Conservation (phyloP, 2,113 vertebrate genomes). For the Chlorodrepanis virens region DNA sequence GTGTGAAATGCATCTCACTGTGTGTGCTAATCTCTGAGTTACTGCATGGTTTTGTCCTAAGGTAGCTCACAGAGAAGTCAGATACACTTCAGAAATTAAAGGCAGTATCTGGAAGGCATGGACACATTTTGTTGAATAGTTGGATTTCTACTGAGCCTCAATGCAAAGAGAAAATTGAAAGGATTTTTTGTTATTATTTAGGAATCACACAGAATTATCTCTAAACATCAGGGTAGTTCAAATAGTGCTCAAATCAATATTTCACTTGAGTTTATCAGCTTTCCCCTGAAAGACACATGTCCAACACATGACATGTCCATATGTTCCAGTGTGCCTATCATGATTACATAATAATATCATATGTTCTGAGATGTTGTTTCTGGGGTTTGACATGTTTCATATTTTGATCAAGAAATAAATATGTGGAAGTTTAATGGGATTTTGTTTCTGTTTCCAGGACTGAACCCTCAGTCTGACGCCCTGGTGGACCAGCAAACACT, state of each 20-base stretch:
- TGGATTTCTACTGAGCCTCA: background rate
- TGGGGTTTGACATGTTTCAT: background rate
- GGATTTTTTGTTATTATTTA: background rate
- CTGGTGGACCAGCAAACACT: background rate
- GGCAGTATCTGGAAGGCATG: background rate
- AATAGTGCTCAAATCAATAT: background rate
- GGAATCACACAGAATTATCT: background rate
- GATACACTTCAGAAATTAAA: background rate
- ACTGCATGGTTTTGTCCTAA: background rate
- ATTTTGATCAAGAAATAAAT: background rate
- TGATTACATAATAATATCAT: background rate
- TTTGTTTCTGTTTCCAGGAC: background rate
- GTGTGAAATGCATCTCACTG: background rate
- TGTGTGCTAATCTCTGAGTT: background rate
- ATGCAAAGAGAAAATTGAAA: background rate
- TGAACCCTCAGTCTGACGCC: background rate
- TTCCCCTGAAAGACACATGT: background rate
- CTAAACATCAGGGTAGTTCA: background rate
- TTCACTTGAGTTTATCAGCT: background rate
- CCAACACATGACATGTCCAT: fast-evolving
- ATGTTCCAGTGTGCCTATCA: background rate
- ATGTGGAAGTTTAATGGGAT: background rate
- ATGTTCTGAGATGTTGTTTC: background rate
- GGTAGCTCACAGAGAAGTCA: background rate
- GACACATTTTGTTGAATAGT: background rate